Base-by-base conservation (phyloP, 2,888 invertebrate genomes). In the Pristionchus mayeri region DNA sequence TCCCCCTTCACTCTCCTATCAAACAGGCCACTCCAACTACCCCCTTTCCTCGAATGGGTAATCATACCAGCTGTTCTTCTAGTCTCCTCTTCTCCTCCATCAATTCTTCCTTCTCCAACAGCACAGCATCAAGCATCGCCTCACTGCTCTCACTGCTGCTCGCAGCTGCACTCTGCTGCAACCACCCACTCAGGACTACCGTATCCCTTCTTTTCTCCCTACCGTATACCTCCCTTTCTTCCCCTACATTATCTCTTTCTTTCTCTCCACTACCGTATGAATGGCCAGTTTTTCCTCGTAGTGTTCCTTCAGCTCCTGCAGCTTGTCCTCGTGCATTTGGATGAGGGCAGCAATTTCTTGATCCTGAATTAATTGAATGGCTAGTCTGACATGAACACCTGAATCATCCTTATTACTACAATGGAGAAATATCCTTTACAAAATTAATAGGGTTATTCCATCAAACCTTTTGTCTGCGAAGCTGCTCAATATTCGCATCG, bases 231-330 rank as follows among this genome's bases (percentile, higher is more conserved):
- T 6, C 44, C 13, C 52, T 52, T 13, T 48, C 48, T 48, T 48
- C 48, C 7, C 13, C 13, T 48, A 7, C 48, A 48, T 7, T 54
- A 11, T 54, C 54, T 54, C 54, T 9, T 54, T 54, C 7, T 50
- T 78, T 37, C 52, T 21, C 40, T n/a, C n/a, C n/a, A n/a, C 13
- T 82, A 82, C 81, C 81, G 48, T 82, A 63, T 82, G 81, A 60
- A 82, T 85, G 9, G 81, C 60, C 13, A 91, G 76, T 85, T 88
- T 90, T 50, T 90, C 88, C 84, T 91, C 90, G 78, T 91, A 90
- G 84, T 86, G 88, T 37, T 90, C 91, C 27, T 88, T 81, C 27
- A 90, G 76, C 30, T 89, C 88, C 18, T 87, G 85, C 67, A 91
- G 85, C 54, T 83, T 86, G 40, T 88, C 87, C 13, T 86, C 86